Percentiles rank a stretch among this genome's conserved stretches.
phyloP scores from a whole-genome alignment of 1,140 invertebrate species.

The Hesperophylax magnus region DNA sequence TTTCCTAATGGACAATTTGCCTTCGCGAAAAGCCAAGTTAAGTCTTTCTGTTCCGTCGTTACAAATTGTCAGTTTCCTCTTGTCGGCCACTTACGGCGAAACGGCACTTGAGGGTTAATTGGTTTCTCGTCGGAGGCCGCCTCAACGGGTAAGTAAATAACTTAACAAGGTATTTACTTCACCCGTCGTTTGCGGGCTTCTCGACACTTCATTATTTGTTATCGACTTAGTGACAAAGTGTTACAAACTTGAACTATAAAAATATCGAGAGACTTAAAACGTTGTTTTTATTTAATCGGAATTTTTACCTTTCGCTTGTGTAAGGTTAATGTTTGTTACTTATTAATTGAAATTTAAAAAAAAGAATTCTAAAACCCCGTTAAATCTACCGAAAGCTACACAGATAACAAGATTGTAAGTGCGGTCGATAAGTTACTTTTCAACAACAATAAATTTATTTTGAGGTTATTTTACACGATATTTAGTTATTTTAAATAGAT shows the following conservation, averaged over 20 bases:
- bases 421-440: no score
- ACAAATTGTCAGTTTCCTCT: conserved; percentile 50
- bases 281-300: neutral
- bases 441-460: neutral
- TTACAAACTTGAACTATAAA: conserved; percentile 4
- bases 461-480: neutral
- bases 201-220: conserved; percentile 36
- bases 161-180: conserved; percentile 32
- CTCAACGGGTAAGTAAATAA: conserved; percentile 31
- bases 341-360: neutral
- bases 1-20: conserved; percentile 33
- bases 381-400: neutral
- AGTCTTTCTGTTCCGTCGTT: conserved; percentile 31
- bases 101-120: conserved; percentile 41
- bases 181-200: conserved; percentile 7
- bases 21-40: conserved; percentile 21
- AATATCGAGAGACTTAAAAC: neutral
- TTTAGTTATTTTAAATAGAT: no score
- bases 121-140: conserved; percentile 31
- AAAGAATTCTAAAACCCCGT: neutral
- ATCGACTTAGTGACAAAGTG: conserved; percentile 31
- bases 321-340: neutral
- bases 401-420: no score
- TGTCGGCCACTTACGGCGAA: conserved; percentile 34
- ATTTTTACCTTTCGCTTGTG: neutral